Percentiles rank a stretch among this genome's conserved stretches.
Conservation (phyloP, 2,797 vertebrate genomes). For the Sebastes goodei region DNA sequence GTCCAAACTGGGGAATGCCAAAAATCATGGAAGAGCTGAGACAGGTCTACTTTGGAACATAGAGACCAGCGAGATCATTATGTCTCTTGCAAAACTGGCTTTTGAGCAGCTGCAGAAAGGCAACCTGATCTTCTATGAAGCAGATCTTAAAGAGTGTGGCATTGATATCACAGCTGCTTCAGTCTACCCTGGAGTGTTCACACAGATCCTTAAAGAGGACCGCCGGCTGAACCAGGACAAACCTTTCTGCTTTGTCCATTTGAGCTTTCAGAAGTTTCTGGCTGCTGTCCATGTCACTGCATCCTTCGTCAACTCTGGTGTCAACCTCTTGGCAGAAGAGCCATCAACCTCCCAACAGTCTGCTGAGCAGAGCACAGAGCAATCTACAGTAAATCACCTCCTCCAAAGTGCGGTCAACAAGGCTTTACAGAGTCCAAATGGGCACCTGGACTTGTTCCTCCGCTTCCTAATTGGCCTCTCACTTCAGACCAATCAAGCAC, state of each 20-base stretch:
- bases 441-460: conserved; percentile 17
- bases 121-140: conserved; percentile 18
- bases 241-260: conserved; percentile 30
- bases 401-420: conserved; percentile 4
- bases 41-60: background rate
- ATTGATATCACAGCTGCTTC: background rate
- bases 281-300: conserved; percentile 39
- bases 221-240: background rate
- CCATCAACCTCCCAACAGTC: background rate
- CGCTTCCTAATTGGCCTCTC: conserved; percentile 29
- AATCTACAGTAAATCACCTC: background rate
- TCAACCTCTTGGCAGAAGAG: conserved; percentile 9
- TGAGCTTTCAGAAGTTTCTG: conserved; percentile 48
- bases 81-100: conserved; percentile 2
- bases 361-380: background rate
- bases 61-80: background rate
- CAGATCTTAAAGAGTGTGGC: conserved; percentile 12
- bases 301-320: background rate
- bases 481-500: conserved; percentile 3
- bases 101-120: conserved; percentile 30
- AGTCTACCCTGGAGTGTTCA: background rate
- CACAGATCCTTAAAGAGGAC: conserved; percentile 11
- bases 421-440: conserved; percentile 6
- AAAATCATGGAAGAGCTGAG: background rate
- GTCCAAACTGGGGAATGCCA: background rate